Percentiles rank a stretch among this genome's conserved stretches.
Conservation (phyloP, 2,888 invertebrate species). For the Sinelater perroti region DNA sequence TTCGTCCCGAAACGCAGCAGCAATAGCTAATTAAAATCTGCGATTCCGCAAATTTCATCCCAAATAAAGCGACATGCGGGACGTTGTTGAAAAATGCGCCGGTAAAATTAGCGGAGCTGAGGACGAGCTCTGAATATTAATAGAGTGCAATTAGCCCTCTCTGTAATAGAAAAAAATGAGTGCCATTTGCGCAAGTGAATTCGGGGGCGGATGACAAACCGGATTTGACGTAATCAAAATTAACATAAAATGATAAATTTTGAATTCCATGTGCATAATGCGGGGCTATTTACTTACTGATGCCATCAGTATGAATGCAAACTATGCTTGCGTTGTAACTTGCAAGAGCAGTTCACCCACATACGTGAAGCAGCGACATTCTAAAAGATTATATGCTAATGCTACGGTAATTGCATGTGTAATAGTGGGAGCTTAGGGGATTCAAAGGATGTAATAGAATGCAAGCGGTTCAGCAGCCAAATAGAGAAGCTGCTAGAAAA, state of each 20-base stretch:
- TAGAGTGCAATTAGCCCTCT: conserved; percentile 15
- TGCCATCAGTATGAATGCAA: conserved; percentile 24
- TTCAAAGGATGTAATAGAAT: too few relatives aligned
- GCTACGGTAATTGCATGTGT: conserved; percentile 2
- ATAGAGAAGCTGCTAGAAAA: conserved; percentile 18
- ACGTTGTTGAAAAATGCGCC: neutral
- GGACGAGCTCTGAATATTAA: conserved; percentile 7
- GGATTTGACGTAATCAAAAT: too few relatives aligned
- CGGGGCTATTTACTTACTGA: conserved; percentile 23
- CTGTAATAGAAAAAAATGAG: too few relatives aligned
- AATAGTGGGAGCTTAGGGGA: neutral
- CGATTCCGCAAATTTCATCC: neutral
- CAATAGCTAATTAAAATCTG: conserved; percentile 7
- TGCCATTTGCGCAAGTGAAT: too few relatives aligned
- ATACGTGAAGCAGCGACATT: conserved; percentile 1
- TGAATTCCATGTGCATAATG: conserved; percentile 22
- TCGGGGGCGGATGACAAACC: too few relatives aligned
- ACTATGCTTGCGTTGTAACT: conserved; percentile 24
- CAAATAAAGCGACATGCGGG: neutral
- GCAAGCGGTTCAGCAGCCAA: conserved; percentile 19
- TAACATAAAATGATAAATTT: conserved; percentile 29
- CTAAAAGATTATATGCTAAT: conserved; percentile 20
- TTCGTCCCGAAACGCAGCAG: conserved; percentile 1
- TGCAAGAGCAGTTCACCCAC: conserved; percentile 16
- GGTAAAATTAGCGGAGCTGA: conserved; percentile 2